Percentiles rank a stretch among this genome's conserved stretches.
Evolutionary conservation across 2,888 invertebrate genomes (phyloP).

Genomic region (Aporophyla lueneburgensis): DNA sequence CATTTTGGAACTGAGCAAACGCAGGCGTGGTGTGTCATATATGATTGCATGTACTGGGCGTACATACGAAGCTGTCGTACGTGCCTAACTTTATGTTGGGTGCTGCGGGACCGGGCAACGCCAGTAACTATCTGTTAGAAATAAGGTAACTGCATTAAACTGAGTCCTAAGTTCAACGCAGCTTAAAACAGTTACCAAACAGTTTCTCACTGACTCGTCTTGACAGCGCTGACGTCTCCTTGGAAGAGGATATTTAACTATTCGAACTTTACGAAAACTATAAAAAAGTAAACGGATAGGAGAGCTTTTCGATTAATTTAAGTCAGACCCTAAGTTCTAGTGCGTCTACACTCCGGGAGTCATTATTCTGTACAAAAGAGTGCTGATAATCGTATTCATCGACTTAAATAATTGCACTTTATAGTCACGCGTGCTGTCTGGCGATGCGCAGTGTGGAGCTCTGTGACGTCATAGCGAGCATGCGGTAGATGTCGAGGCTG

Average conservation of each 20-base stretch:
- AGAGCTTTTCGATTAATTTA: background rate
- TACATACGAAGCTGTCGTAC: background rate
- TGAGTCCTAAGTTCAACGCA: slow-evolving; percentile 21
- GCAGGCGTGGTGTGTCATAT: too few species aligned
- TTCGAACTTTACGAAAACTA: background rate
- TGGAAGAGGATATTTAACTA: background rate
- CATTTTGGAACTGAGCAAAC: background rate
- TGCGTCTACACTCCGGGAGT: background rate
- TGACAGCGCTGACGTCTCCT: background rate
- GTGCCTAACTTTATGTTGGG: too few species aligned
- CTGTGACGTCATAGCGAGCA: background rate
- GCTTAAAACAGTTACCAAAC: background rate
- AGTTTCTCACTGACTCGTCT: background rate
- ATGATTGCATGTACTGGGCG: background rate
- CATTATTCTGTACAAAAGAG: background rate
- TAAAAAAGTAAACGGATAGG: background rate
- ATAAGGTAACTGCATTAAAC: slow-evolving; percentile 23
- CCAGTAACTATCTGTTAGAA: background rate
- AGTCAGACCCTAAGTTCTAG: background rate
- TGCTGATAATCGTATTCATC: background rate
- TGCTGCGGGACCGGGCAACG: background rate
- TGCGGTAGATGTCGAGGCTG: background rate
- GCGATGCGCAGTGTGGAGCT: background rate
- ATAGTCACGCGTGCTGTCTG: too few species aligned
- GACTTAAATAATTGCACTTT: background rate